Base-by-base conservation (phyloP, 2,113 vertebrate species). In the Uropsilus gracilis region DNA sequence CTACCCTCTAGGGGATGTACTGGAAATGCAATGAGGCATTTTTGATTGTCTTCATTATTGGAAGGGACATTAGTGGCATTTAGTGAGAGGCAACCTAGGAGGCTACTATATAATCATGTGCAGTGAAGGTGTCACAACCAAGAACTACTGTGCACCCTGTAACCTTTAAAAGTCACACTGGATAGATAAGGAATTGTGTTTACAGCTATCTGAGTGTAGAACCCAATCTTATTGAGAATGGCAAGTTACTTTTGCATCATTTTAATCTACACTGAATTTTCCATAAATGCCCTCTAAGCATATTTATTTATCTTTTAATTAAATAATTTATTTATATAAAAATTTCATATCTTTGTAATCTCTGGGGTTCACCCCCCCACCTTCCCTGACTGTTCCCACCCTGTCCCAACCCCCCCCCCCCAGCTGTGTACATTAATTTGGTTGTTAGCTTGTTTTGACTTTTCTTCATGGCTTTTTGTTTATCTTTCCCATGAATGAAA, bases 261-360 rank as follows among this genome's bases (percentile, higher is more conserved):
- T 92, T 87, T 96, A 88, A 68, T 66, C 46, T 55, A 63, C 18
- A 55, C 39, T 42, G 26, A 72, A 28, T 88, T 94, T 94, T 90
- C 34, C 68, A 80, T 55, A 61, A 87, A 88, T 48, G 13, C 3
- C 22, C 6, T 89, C 22, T 63, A 34, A 64, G 44, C 24, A 57
- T 50, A 85, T 95, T 91, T 44, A 89, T n/a, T n/a, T n/a, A n/a
- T n/a, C n/a, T n/a, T n/a, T n/a, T n/a, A n/a, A n/a, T n/a, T n/a
- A n/a, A n/a, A n/a, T n/a, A n/a, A n/a, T n/a, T n/a, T n/a, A n/a
- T n/a, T n/a, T n/a, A n/a, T n/a, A n/a, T n/a, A n/a, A n/a, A n/a
- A n/a, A n/a, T n/a, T n/a, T n/a, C n/a, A n/a, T n/a, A n/a, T n/a
- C n/a, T n/a, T n/a, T n/a, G n/a, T n/a, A n/a, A n/a, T n/a, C n/a